phyloP scores from a whole-genome alignment of 2,797 vertebrate species.

The Phataginus tetradactyla region DNA sequence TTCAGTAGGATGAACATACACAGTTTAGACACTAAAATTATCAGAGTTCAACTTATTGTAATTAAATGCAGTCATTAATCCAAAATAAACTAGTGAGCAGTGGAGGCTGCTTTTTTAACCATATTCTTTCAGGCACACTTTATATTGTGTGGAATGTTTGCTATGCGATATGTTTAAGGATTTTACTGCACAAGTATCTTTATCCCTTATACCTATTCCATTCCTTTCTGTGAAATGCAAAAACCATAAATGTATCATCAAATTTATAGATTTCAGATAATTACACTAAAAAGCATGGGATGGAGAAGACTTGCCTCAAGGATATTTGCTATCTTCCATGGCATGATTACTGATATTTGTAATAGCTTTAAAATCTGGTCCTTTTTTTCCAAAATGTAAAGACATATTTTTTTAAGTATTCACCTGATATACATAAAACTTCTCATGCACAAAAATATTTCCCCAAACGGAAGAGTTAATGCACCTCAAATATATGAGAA shows the following conservation, averaged over 20 bases:
- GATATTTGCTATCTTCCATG: not conserved
- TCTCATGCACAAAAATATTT: conserved; percentile 56
- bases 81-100: not conserved
- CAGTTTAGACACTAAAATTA: conserved; percentile 31
- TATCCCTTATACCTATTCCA: not conserved
- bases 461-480: conserved; percentile 55
- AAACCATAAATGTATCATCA: conserved; percentile 63
- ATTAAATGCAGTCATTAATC: conserved; percentile 49
- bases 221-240: conserved; percentile 54
- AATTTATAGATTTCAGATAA: conserved; percentile 68
- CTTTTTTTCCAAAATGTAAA: conserved; percentile 52
- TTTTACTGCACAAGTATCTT: conserved; percentile 27
- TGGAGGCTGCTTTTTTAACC: not conserved
- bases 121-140: conserved; percentile 9
- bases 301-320: conserved; percentile 35
- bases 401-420: conserved; percentile 64
- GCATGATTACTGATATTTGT: conserved; percentile 55
- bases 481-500: conserved; percentile 54
- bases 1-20: not conserved
- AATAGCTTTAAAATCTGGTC: conserved; percentile 56
- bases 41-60: conserved; percentile 50
- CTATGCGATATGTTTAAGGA: not conserved
- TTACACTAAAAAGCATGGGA: conserved; percentile 55
- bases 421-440: conserved; percentile 58
- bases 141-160: not conserved